phyloP scores from a whole-genome alignment of 2,113 vertebrate species.

The Tachuris rubrigastra region DNA sequence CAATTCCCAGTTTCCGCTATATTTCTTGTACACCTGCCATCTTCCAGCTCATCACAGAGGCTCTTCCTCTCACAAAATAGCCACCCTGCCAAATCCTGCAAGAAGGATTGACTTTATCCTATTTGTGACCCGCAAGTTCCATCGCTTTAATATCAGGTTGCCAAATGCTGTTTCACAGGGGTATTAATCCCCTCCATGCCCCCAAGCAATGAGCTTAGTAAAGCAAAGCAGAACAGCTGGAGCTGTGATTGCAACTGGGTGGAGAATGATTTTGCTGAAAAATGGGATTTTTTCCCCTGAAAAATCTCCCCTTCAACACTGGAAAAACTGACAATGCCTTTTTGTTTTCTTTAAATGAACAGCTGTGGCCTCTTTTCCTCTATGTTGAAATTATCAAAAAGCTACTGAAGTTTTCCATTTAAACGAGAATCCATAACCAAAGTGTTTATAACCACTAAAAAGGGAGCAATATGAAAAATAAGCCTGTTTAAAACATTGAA shows the following conservation, averaged over 20 bases:
- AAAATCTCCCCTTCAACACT: slow-evolving; percentile 23
- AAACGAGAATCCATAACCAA: not conserved
- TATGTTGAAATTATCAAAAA: slow-evolving; percentile 13
- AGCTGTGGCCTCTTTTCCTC: slow-evolving; percentile 23
- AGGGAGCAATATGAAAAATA: not conserved
- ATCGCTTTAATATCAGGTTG: not conserved
- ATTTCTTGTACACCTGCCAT: slow-evolving; percentile 63
- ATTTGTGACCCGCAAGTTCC: not conserved
- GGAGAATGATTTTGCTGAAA: slow-evolving; percentile 48
- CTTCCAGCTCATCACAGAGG: slow-evolving; percentile 61
- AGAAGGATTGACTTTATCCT: slow-evolving; percentile 12
- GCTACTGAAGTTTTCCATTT: slow-evolving; percentile 30
- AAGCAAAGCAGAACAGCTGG: slow-evolving; percentile 40
- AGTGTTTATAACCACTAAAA: not conserved
- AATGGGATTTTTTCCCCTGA: slow-evolving; percentile 24
- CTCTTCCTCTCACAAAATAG: slow-evolving; percentile 44
- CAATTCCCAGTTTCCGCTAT: slow-evolving; percentile 22
- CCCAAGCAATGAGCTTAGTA: not conserved
- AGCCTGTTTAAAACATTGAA: not conserved
- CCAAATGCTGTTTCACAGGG: slow-evolving; percentile 13
- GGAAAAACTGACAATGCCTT: slow-evolving; percentile 55
- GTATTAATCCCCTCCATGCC: not conserved
- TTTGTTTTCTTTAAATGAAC: slow-evolving; percentile 39
- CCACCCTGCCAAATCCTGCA: slow-evolving; percentile 39
- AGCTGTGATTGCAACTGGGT: slow-evolving; percentile 24